These are phyloP conservation scores for Clusia tigrina DNA, from an alignment of 2,888 invertebrate species.

Conservation along the genomic window DNA sequence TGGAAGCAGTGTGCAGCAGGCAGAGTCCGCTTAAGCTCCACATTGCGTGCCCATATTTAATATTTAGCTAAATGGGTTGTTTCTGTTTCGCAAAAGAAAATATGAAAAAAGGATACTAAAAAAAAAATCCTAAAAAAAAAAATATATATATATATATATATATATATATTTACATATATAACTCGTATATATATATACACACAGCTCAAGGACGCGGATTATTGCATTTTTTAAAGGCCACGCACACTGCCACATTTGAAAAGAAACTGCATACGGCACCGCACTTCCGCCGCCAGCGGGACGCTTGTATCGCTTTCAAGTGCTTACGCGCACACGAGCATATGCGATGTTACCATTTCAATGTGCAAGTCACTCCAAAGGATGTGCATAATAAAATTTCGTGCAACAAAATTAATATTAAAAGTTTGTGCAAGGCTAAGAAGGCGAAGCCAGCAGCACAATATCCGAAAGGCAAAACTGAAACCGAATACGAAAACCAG, in stretches of 20 bases:
- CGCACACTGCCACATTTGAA: background rate
- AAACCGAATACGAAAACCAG: no score
- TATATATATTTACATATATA: no score
- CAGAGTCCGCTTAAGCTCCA: background rate
- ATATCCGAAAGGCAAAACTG: no score
- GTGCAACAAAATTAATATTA: background rate
- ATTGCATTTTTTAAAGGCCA: constrained; percentile 18
- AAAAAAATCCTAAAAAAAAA: constrained; percentile 1
- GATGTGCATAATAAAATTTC: background rate
- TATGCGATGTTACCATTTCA: background rate
- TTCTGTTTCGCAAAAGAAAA: no score
- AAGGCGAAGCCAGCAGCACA: no score
- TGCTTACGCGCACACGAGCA: background rate
- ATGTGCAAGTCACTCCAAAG: background rate
- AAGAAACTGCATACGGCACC: no score
- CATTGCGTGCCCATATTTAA: constrained; percentile 45
- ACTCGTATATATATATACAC: no score
- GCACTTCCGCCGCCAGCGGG: background rate
- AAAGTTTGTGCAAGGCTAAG: background rate
- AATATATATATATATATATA: no score
- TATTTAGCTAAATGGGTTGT: constrained; percentile 33
- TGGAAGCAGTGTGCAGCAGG: background rate
- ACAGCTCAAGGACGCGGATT: constrained; percentile 22
- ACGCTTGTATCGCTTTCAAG: background rate
- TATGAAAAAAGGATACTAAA: background rate